Conservation (phyloP, 2,888 invertebrate species). For the Mechanitis mazaeus region DNA sequence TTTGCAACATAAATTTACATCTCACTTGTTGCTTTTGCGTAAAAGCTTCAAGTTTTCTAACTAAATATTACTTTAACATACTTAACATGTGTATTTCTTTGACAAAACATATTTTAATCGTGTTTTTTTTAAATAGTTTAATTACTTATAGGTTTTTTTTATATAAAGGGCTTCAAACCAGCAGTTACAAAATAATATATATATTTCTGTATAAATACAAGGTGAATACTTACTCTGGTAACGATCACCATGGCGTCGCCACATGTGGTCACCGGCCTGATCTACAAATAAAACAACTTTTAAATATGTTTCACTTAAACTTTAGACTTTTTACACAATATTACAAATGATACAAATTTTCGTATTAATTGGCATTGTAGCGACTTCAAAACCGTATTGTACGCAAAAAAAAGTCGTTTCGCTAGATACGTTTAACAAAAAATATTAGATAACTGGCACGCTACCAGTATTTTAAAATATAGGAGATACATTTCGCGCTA, state of each 20-base stretch:
- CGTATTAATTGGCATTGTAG: background rate
- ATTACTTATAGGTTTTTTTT: background rate
- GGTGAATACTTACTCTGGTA: constrained; percentile 79
- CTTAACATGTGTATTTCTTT: background rate
- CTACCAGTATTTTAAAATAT: background rate
- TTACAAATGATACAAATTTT: background rate
- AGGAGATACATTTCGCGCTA: background rate
- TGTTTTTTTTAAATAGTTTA: background rate
- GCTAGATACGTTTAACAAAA: background rate
- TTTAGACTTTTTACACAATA: background rate
- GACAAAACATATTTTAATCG: background rate
- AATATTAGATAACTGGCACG: constrained; percentile 4
- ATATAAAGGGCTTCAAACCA: no score
- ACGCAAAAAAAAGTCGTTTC: background rate
- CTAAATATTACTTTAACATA: background rate
- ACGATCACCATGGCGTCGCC: constrained; percentile 84
- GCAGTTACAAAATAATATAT: no score
- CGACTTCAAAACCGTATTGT: background rate
- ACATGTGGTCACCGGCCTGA: constrained; percentile 73
- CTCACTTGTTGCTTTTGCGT: constrained; percentile 1
- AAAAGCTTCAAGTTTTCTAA: background rate
- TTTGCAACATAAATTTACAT: constrained; percentile 7
- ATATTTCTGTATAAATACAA: no score
- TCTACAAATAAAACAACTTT: constrained; percentile 48
- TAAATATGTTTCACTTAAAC: background rate